A percentile compares a stretch with the other conserved stretches of the same genome.
phyloP scores from a whole-genome alignment of 2,113 vertebrate species.

The Perognathus longimembris region DNA sequence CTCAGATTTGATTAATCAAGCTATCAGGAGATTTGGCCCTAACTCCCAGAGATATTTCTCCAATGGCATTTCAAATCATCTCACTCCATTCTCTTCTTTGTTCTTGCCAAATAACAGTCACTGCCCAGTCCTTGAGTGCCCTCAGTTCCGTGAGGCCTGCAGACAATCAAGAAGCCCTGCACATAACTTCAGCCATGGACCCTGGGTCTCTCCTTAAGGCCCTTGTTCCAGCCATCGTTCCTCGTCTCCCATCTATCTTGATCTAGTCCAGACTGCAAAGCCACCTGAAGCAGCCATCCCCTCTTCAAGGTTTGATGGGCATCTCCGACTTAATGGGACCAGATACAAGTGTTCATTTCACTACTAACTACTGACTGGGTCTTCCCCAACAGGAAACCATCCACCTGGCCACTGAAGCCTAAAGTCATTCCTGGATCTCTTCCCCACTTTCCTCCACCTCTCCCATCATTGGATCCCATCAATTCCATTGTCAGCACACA shows the following conservation, averaged over 20 bases:
- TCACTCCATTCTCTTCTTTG: not conserved
- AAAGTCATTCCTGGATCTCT: not conserved
- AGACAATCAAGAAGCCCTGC: not conserved
- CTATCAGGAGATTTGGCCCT: not conserved
- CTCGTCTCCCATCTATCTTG: not conserved
- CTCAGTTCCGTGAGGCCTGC: not conserved
- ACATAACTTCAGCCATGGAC: not conserved
- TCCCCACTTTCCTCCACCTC: not conserved
- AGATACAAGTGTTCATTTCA: not conserved
- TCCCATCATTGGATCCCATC: not conserved
- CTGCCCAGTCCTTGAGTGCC: not conserved
- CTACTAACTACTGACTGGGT: not conserved
- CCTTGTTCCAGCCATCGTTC: rapidly evolving
- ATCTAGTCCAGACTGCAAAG: not conserved
- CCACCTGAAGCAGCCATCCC: too few relatives aligned
- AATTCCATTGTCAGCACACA: not conserved
- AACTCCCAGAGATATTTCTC: not conserved
- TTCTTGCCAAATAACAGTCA: not conserved
- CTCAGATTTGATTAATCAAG: not conserved
- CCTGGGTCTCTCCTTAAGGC: not conserved
- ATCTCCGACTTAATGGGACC: not conserved
- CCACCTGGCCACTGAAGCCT: not conserved
- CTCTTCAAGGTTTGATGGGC: not conserved
- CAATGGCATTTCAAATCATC: not conserved
- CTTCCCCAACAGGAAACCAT: not conserved